Evolutionary conservation across 2,888 invertebrate species (phyloP).

Genomic region (Drosophila affinis): DNA sequence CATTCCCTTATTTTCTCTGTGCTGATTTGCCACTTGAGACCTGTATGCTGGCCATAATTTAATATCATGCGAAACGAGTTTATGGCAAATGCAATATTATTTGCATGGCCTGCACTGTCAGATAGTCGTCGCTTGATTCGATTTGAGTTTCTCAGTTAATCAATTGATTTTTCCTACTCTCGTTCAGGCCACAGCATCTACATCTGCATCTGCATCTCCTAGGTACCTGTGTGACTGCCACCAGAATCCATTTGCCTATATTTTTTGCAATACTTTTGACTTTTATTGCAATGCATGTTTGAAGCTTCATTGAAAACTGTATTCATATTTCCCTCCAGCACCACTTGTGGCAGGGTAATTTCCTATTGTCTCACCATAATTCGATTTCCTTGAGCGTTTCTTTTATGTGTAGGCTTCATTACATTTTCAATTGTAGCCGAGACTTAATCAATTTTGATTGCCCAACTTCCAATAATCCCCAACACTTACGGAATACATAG

Average conservation of each 20-base stretch:
- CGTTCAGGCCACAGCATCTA: neutral
- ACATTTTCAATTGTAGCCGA: constrained; percentile 34
- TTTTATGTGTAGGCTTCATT: constrained; percentile 4
- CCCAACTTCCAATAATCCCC: constrained; percentile 18
- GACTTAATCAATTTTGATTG: constrained; percentile 44
- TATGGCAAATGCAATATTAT: constrained; percentile 40
- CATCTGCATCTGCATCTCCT: constrained; percentile 10
- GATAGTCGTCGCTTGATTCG: constrained; percentile 29
- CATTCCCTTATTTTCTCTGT: constrained; percentile 29
- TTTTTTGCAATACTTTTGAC: no score
- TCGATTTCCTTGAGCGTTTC: constrained; percentile 3
- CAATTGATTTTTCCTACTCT: constrained; percentile 48
- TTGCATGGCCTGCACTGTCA: constrained; percentile 25
- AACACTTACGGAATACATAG: constrained; percentile 12
- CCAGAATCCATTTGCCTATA: constrained; percentile 5
- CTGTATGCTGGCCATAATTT: constrained; percentile 54
- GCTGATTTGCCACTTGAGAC: constrained; percentile 35
- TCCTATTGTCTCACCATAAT: neutral
- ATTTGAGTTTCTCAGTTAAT: constrained; percentile 65
- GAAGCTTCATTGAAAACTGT: constrained; percentile 4
- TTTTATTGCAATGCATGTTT: constrained; percentile 33
- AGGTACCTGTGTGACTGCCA: constrained; percentile 51
- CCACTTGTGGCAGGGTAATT: neutral
- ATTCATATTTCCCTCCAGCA: neutral
- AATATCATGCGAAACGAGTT: constrained; percentile 55